Base-by-base conservation (phyloP, 2,888 invertebrate genomes). In the Gisinianus flammeolus region DNA sequence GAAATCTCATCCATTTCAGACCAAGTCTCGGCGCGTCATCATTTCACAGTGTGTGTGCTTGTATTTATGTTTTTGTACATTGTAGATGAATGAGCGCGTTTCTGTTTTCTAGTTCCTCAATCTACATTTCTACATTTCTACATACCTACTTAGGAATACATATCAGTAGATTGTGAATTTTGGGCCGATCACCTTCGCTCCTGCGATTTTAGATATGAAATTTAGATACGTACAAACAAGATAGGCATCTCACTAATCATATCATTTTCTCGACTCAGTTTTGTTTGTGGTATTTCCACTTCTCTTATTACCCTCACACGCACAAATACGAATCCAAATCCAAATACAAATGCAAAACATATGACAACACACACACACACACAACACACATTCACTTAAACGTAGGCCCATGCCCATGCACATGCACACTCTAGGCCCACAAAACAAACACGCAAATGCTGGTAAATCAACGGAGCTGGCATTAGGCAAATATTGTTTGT, bases 171-270 rank as follows among this genome's bases (percentile, higher is more conserved):
- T n/a, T n/a, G n/a, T 44, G 44, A 44, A 44, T 44, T 44, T 1
- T 44, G 44, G 44, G 8, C 8, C 44, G 44, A 2, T 44, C 44
- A 44, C 3, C 44, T 44, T 44, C 2, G 12, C 1, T 16, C 35
- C 35, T 35, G 35, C 5, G 35, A 35, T 35, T 35, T 35, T 5
- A 35, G 35, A 35, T 35, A 8, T 12, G 35, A 35, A 12, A 35
- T 35, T 44, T 44, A 19, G 2, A 6, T 44, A 44, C 19, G 44
- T 44, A 44, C 19, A 19, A 44, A 2, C 44, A 56, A 54, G 72
- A 72, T 72, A 58, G 58, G 33, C 58, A 72, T 72, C 72, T 72
- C n/a, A 56, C 72, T 72, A 72, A 72, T 72, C 72, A 72, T 58
- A 58, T 72, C 72, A 58, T 56, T 52, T 70, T 30, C 69, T 22